Base-by-base conservation (phyloP, 1,140 invertebrate genomes). In the Calycopis cecrops region DNA sequence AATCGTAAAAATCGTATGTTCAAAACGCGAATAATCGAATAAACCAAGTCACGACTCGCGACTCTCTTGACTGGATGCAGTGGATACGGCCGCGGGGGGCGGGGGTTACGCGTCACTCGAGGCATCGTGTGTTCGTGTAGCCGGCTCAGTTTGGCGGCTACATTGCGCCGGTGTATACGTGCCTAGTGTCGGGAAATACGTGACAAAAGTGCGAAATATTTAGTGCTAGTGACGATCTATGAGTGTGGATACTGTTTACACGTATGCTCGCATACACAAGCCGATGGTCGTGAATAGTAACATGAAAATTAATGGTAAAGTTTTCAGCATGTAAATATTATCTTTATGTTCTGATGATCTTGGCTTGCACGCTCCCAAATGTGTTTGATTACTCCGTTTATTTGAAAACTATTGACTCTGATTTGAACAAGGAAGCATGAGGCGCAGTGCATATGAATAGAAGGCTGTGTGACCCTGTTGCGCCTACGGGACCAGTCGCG, bases 291-390 rank as follows among this genome's bases (percentile, higher is more conserved):
- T 86, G 78, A 86, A 86, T 76, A 86, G 67, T 85, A 85, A 83
- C 73, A 84, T 86, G 83, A 86, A 85, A 86, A 86, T 86, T 72
- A 83, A 83, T 77, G 80, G 83, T 86, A 86, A 86, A 79, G 65
- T 76, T 60, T 59, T 54, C 63, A 8, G 73, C 74, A 75, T 86
- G 80, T 72, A 75, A 28, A 71, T 62, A 66, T 55, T 73, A 72
- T 71, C 53, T 69, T 71, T 64, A 83, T 77, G 72, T 71, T 68
- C 69, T 71, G 73, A 77, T 80, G 67, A 73, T 82, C 71, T 83
- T 83, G 79, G 81, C 73, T 86, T 86, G 83, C 83, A 83, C 74
- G 73, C 69, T 73, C 79, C 75, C 61, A 63, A 50, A 60, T 28
- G 33, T 53, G 38, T 54, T 53, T 53, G 21, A 28, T 28, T 28